These are phyloP conservation scores for Riptortus pedestris DNA, from an alignment of 1,140 invertebrate genomes.

Conservation along the genomic window DNA sequence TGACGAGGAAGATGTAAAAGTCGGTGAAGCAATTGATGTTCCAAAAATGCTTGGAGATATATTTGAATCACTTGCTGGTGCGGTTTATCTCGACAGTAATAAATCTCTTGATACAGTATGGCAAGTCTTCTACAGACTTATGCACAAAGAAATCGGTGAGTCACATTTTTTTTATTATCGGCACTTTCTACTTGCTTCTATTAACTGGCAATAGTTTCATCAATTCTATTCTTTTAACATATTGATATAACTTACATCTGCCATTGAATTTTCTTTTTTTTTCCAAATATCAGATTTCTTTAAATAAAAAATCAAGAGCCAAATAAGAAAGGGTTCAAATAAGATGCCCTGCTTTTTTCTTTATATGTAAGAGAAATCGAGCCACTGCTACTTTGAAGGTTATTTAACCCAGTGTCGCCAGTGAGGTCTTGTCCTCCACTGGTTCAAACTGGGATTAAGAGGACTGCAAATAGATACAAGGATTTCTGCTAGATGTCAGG, in stretches of 20 bases:
- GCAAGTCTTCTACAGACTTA: constrained; percentile 65
- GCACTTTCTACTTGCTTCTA: no score
- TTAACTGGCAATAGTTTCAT: background rate
- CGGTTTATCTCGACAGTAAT: constrained; percentile 79
- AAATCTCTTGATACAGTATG: constrained; percentile 70
- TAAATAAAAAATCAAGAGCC: background rate
- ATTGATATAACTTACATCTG: background rate
- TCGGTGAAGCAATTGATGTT: constrained; percentile 69
- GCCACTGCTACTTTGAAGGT: no score
- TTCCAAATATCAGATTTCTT: no score
- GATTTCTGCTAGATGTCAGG: no score
- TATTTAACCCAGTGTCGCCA: no score
- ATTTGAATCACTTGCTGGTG: constrained; percentile 84
- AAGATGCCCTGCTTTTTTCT: background rate
- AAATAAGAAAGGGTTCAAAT: background rate
- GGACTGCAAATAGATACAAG: no score
- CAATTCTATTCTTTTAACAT: background rate
- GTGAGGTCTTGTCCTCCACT: no score
- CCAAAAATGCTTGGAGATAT: constrained; percentile 92
- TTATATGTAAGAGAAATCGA: no score
- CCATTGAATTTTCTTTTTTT: background rate
- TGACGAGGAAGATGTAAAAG: constrained; percentile 52
- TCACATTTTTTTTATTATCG: background rate
- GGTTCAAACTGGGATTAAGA: no score
- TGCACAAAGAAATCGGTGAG: constrained; percentile 57